phyloP scores from a whole-genome alignment of 92 coral and sea anemone genomes.

The Heliopora coerulea region DNA sequence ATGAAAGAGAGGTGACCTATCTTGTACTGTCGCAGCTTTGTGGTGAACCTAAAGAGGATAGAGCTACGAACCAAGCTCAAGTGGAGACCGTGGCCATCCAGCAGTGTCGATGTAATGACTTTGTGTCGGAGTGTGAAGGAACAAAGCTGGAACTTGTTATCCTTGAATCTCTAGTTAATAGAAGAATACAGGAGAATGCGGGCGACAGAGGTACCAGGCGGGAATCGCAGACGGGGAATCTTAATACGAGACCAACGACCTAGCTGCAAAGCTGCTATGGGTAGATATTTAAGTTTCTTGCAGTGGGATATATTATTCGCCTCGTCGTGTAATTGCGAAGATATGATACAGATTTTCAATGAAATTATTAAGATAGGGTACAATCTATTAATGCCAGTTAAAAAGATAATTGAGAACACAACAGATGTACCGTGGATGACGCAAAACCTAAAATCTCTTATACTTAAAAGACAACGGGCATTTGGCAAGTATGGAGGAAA shows the following conservation, averaged over 20 bases:
- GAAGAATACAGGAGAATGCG: too few species aligned
- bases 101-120: too few species aligned
- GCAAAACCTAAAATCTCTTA: conserved; percentile 40
- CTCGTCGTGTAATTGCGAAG: conserved; percentile 34
- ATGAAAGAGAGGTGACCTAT: too few species aligned
- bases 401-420: conserved; percentile 1
- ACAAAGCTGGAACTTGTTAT: too few species aligned
- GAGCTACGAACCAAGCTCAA: too few species aligned
- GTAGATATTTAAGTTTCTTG: conserved; percentile 42
- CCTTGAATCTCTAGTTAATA: too few species aligned
- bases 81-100: too few species aligned
- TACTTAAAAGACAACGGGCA: conserved; percentile 48
- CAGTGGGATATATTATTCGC: conserved; percentile 40
- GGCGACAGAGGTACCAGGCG: too few species aligned
- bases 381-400: conserved; percentile 47
- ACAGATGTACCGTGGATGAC: conserved; percentile 51
- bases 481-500: conserved; percentile 36
- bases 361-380: conserved; percentile 29
- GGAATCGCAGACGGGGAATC: too few species aligned
- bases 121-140: too few species aligned
- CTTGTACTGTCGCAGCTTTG: too few species aligned
- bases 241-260: conserved; percentile 44
- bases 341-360: neutral
- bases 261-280: conserved; percentile 51
- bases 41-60: too few species aligned